Conservation (phyloP, 2,888 invertebrate genomes). For the Perizoma flavofasciatum region DNA sequence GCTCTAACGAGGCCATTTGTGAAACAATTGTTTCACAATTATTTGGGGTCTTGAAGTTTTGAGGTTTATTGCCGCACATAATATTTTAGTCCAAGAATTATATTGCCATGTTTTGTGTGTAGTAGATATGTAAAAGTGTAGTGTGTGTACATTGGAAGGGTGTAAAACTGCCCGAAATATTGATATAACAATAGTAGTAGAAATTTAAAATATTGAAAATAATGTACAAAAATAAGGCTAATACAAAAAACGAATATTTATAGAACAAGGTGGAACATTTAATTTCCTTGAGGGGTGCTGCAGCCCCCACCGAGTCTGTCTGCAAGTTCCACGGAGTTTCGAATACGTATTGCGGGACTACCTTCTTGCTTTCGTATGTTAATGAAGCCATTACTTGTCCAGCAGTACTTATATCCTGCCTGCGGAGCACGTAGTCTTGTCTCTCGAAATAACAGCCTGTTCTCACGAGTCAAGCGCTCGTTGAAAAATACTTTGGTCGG, state of each 20-base stretch:
- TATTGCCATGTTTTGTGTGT: too few species aligned
- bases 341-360: not conserved
- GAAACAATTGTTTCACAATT: not conserved
- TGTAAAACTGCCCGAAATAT: too few species aligned
- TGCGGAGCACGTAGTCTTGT: not conserved
- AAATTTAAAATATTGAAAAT: too few species aligned
- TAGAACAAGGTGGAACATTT: not conserved
- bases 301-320: conserved; percentile 4
- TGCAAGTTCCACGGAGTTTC: not conserved
- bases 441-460: conserved; percentile 7
- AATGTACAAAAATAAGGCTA: too few species aligned
- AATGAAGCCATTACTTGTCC: conserved; percentile 3
- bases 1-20: conserved; percentile 3
- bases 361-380: conserved; percentile 3
- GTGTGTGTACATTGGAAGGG: too few species aligned
- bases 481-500: not conserved
- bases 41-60: not conserved
- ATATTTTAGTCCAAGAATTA: too few species aligned
- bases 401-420: conserved; percentile 5
- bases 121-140: too few species aligned
- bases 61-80: not conserved
- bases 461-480: not conserved
- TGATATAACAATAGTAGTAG: too few species aligned
- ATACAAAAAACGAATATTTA: not conserved
- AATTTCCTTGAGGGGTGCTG: not conserved